Base-by-base conservation (phyloP, 2,797 vertebrate species). In the Notolabrus celidotus region DNA sequence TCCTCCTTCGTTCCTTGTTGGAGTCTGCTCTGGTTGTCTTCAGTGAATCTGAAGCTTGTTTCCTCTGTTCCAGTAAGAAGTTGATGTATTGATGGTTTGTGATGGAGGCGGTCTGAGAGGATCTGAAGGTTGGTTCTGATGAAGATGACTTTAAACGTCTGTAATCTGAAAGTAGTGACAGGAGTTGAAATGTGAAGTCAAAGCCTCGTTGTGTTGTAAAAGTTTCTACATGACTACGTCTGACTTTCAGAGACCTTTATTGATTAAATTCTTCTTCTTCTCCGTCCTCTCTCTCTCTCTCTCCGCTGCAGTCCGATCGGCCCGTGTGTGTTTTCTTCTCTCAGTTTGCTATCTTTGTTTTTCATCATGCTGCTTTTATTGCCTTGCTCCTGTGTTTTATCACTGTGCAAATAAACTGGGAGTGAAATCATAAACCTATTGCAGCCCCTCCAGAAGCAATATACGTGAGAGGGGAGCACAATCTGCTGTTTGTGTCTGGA, bases 331-430 rank as follows among this genome's bases (percentile, higher is more conserved):
- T 60, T 66, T 69, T 65, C 78, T 43, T 73, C 59, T 78, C 46
- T 82, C 79, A n/a, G 34, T 58, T 67, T 58, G 55, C 71, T 77
- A 61, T 87, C 74, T 0, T 23, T 62, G 66, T 79, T 84, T 86
- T 75, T 80, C 82, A 87, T 83, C 63, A 14, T 0, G 59, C 45
- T 59, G 67, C 65, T 71, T 83, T 89, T 89, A 88, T 89, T 89
- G 86, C 88, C 81, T 38, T 84, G 84, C 79, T 86, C 67, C 86
- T 76, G 75, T 78, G 82, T 86, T 89, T 88, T 79, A 84, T 84
- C 63, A 12, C 72, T n/a, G 68, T 60, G 31, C 75, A 81, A 87
- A 87, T 79, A 89, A 83, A 84, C 49, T 36, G 25, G 20, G 6
- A 65, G 69, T 61, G 80, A 71, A 86, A 75, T 84, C 58, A 77